phyloP scores from a whole-genome alignment of 1,140 invertebrate species.

The Ditylenchus dipsaci region DNA sequence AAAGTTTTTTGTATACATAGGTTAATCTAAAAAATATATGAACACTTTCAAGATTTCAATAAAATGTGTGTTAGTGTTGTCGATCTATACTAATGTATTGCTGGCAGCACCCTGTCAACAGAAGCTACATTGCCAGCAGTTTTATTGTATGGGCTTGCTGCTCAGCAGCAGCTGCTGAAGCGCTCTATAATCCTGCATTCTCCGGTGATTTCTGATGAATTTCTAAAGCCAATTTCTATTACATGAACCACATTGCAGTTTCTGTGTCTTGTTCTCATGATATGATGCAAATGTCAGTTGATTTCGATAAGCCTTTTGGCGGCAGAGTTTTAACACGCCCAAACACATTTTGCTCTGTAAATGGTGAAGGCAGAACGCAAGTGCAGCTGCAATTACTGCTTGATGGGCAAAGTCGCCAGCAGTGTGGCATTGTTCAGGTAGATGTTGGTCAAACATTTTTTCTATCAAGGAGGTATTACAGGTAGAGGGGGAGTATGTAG shows the following conservation, averaged over 20 bases:
- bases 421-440: conserved; percentile 15
- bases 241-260: neutral
- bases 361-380: conserved; percentile 2
- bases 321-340: conserved; percentile 10
- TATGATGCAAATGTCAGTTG: conserved; percentile 11
- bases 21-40: too few species aligned
- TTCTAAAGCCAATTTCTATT: too few species aligned
- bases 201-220: too few species aligned
- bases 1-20: too few species aligned
- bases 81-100: too few species aligned
- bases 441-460: neutral
- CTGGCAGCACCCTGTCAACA: too few species aligned
- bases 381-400: conserved; percentile 5
- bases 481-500: conserved; percentile 9
- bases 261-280: conserved; percentile 10
- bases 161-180: too few species aligned
- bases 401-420: conserved; percentile 4
- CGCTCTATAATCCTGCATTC: too few species aligned
- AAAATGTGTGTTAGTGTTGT: too few species aligned
- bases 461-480: neutral
- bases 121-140: too few species aligned
- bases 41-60: too few species aligned
- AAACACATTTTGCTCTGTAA: conserved; percentile 4
- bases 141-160: too few species aligned
- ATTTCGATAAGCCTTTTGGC: conserved; percentile 10